Evolutionary conservation across 2,888 invertebrate genomes (phyloP).

Genomic region (Anoplius nigerrimus): DNA sequence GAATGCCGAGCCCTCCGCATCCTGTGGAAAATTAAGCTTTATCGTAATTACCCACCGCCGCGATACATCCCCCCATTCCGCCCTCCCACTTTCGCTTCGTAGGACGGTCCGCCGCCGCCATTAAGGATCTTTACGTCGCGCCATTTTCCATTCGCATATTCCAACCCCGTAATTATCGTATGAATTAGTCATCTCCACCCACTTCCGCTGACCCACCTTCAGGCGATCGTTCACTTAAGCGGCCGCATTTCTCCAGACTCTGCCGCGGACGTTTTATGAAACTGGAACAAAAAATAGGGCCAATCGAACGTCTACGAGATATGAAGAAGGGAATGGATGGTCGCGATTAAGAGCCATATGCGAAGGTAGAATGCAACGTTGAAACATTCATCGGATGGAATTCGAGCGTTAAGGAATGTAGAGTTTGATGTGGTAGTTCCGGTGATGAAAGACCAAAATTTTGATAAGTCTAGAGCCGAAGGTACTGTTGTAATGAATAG

Average conservation of each 20-base stretch:
- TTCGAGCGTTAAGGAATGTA: no score
- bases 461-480: no score
- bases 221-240: neutral
- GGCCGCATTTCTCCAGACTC: neutral
- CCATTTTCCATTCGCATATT: constrained; percentile 47
- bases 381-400: no score
- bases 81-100: constrained; percentile 1
- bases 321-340: no score
- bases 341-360: neutral
- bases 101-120: constrained; percentile 32
- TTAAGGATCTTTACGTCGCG: constrained; percentile 49
- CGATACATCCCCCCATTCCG: constrained; percentile 30
- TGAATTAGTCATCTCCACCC: constrained; percentile 43
- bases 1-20: constrained; percentile 17
- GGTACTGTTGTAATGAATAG: no score
- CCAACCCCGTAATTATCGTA: constrained; percentile 47
- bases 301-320: neutral
- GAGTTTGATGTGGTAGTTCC: no score
- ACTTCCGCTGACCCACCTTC: constrained; percentile 1
- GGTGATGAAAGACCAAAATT: no score
- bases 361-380: neutral
- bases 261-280: neutral
- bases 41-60: constrained; percentile 45
- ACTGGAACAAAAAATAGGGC: neutral
- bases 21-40: constrained; percentile 45